Evolutionary conservation across 2,797 vertebrate genomes (phyloP), one percentile per base, ranked within the genome.

Genomic region (Crax fasciolata): DNA sequence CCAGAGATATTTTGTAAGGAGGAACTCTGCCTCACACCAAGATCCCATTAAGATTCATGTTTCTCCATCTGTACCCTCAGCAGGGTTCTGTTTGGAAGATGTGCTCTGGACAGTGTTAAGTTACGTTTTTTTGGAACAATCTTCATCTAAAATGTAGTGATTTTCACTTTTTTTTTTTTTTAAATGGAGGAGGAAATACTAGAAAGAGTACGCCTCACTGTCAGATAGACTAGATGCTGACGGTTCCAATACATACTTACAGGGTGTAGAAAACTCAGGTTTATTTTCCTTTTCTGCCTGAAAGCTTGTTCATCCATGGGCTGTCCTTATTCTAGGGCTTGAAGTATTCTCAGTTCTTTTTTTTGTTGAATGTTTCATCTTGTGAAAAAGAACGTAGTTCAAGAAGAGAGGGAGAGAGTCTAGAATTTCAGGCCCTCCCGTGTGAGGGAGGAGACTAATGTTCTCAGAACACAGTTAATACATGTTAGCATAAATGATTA

Each of bases 121-220:
- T 73, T n/a, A 21, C 6, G 1, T 55, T 84, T 75, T 55, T 79
- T 84, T 49, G 76, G 52, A 46, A 55, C 39, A 41, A 1, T 43
- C 23, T 57, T 18, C 21, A 28, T 41, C 19, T n/a, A 39, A 35
- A 73, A 39, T n/a, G 13, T 18, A 16, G 19, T 17, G 16, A 44
- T 73, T 84, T 59, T 15, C 18, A 11, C 67, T 78, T 5, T 28
- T 68, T 78, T 39, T 10, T 55, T n/a, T 55, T 18, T 55, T 55
- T 32, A 7, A 25, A 21, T 81, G 28, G 11, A 71, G 11, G 23
- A 78, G 20, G 51, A 44, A 85, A 48, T 51, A 14, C 8, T 28
- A 30, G 11, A 18, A 57, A 32, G 23, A 39, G 3, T 6, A 1
- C 46, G 1, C 19, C 6, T 61, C 20, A 24, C 20, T 67, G 2